Conservation (phyloP, 1,140 invertebrate genomes). For the Drosophila dunni region DNA sequence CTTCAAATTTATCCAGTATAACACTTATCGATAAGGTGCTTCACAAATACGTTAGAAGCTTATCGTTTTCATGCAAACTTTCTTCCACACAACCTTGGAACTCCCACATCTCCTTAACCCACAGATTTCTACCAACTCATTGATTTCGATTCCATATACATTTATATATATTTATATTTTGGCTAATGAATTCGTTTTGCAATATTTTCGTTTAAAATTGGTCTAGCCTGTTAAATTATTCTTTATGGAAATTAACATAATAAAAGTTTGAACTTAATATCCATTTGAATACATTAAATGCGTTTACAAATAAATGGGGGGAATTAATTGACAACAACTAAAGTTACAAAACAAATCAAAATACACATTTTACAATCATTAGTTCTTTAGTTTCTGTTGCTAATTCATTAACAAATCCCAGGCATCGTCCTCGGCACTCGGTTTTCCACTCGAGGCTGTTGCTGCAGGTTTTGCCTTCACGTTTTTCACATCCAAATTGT, state of each 20-base stretch:
- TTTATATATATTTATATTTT: constrained; percentile 40
- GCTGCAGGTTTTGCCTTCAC: constrained; percentile 65
- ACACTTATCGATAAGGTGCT: neutral
- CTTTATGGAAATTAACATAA: constrained; percentile 34
- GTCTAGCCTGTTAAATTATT: constrained; percentile 73
- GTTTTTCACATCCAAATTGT: constrained; percentile 85
- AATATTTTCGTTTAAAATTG: constrained; percentile 76
- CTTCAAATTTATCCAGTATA: too few relatives aligned
- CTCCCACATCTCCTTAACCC: neutral
- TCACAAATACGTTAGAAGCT: neutral
- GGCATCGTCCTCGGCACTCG: constrained; percentile 85
- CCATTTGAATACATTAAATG: constrained; percentile 70
- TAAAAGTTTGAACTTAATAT: constrained; percentile 49
- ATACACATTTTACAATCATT: constrained; percentile 30
- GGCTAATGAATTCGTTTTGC: constrained; percentile 67
- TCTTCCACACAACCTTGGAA: neutral
- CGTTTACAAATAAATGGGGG: constrained; percentile 57
- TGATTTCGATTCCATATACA: constrained; percentile 21
- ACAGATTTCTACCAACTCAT: too few relatives aligned
- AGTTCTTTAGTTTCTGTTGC: constrained; percentile 23
- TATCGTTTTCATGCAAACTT: neutral
- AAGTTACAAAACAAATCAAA: constrained; percentile 63
- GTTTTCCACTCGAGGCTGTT: constrained; percentile 71
- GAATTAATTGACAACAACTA: constrained; percentile 61
- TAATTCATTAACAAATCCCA: constrained; percentile 87